Conservation (phyloP, 2,888 invertebrate genomes). For the Tenthredo amoena region DNA sequence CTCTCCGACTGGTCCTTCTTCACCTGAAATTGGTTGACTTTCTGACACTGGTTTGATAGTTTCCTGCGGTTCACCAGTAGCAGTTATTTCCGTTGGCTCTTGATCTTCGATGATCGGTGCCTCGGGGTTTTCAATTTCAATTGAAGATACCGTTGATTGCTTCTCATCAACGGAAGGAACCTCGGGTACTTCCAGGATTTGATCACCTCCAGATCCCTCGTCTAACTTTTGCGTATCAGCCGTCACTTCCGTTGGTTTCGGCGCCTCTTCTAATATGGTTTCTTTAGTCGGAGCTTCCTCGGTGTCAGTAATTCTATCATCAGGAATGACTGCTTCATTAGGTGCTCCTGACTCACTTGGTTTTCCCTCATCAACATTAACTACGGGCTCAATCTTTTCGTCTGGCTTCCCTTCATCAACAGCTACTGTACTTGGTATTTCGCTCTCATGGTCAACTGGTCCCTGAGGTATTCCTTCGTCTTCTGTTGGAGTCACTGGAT, state of each 20-base stretch:
- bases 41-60: constrained; percentile 15
- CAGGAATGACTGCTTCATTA: background rate
- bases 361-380: constrained; percentile 55
- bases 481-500: constrained; percentile 75
- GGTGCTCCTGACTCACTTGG: background rate
- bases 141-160: constrained; percentile 44
- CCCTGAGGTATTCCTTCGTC: constrained; percentile 63
- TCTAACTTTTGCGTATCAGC: constrained; percentile 46
- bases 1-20: constrained; percentile 33
- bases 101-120: constrained; percentile 55
- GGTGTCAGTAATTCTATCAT: background rate
- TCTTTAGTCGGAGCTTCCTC: constrained; percentile 31
- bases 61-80: constrained; percentile 38
- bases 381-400: constrained; percentile 60
- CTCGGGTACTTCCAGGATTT: constrained; percentile 25
- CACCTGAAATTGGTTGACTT: background rate
- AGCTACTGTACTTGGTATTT: constrained; percentile 67
- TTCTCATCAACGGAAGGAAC: constrained; percentile 22
- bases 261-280: constrained; percentile 49
- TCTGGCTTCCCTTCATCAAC: constrained; percentile 55
- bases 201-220: constrained; percentile 47
- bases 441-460: constrained; percentile 78
- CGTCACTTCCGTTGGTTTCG: constrained; percentile 53
- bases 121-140: constrained; percentile 41
- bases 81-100: constrained; percentile 50